phyloP scores from a whole-genome alignment of 2,113 vertebrate species.

The Polyodon spathula region DNA sequence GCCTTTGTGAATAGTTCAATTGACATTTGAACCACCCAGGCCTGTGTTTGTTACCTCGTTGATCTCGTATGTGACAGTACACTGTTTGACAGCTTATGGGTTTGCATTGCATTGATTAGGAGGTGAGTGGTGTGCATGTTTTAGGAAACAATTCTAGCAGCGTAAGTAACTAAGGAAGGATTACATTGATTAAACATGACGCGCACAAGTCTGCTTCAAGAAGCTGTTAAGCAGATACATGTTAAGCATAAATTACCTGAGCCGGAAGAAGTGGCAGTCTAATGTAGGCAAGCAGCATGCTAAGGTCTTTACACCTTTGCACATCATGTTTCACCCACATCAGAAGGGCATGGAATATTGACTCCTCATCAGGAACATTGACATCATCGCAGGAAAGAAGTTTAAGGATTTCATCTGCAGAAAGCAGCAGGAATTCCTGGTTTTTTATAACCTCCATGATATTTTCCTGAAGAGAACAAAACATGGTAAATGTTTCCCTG shows the following conservation, averaged over 20 bases:
- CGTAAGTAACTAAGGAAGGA: too few relatives aligned
- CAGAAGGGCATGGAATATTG: conserved; percentile 79
- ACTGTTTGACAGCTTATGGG: too few relatives aligned
- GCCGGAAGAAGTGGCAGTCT: conserved; percentile 85
- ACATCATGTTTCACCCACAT: conserved; percentile 82
- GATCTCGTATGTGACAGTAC: too few relatives aligned
- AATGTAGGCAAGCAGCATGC: conserved; percentile 77
- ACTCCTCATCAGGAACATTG: conserved; percentile 92
- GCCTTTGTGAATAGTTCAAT: too few relatives aligned
- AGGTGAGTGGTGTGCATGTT: too few relatives aligned
- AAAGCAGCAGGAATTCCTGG: conserved; percentile 89
- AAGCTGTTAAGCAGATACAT: too few relatives aligned
- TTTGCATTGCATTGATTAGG: too few relatives aligned
- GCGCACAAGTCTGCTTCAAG: too few relatives aligned
- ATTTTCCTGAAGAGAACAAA: conserved; percentile 67
- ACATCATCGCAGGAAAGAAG: conserved; percentile 90
- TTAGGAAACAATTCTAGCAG: too few relatives aligned
- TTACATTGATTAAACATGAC: too few relatives aligned
- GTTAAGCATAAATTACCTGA: conserved; percentile 61
- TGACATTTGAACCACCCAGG: too few relatives aligned
- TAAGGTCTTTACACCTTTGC: conserved; percentile 69
- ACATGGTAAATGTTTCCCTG: not conserved
- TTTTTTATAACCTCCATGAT: conserved; percentile 92
- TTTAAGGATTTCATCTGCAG: conserved; percentile 82
- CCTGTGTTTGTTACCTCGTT: too few relatives aligned